phyloP scores from a whole-genome alignment of 2,113 vertebrate species.

The Ictalurus furcatus region DNA sequence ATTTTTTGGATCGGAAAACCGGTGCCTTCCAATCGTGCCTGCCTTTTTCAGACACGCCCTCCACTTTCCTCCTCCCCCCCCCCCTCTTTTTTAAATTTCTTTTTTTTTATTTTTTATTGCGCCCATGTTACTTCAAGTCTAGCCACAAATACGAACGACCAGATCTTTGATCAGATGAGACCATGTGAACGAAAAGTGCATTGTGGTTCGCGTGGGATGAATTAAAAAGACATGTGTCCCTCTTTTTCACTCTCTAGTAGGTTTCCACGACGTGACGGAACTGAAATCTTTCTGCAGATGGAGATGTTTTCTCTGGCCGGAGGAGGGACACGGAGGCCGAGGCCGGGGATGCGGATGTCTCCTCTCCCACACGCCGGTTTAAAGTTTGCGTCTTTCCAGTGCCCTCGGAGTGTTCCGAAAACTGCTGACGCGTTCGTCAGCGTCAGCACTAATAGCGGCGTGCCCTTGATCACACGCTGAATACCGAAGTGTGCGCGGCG shows the following conservation, averaged over 20 bases:
- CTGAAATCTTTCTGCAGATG: conserved; percentile 76
- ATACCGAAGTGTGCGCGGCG: conserved; percentile 9
- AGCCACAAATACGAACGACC: not conserved
- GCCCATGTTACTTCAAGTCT: not conserved
- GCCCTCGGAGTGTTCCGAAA: conserved; percentile 12
- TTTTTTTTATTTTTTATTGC: not conserved
- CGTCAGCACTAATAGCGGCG: conserved; percentile 16
- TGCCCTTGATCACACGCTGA: conserved; percentile 32
- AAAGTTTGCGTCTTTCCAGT: conserved; percentile 5
- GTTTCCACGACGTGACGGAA: conserved; percentile 73
- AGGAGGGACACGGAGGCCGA: conserved; percentile 46
- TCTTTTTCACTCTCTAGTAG: conserved; percentile 64
- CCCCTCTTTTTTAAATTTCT: too few relatives aligned
- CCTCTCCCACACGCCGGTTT: conserved; percentile 30
- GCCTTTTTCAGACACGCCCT: too few relatives aligned
- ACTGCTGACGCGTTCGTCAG: conserved; percentile 15
- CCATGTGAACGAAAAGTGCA: conserved; percentile 50
- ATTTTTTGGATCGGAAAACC: not conserved
- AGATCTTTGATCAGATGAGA: not conserved
- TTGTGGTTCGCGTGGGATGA: conserved; percentile 68
- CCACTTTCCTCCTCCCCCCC: not conserved
- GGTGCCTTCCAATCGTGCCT: not conserved
- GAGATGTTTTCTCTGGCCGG: conserved; percentile 73
- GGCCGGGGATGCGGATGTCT: conserved; percentile 50
- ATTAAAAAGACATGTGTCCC: conserved; percentile 58